Evolutionary conservation across 2,113 vertebrate genomes (phyloP).

Genomic region (Oxyruncus cristatus): DNA sequence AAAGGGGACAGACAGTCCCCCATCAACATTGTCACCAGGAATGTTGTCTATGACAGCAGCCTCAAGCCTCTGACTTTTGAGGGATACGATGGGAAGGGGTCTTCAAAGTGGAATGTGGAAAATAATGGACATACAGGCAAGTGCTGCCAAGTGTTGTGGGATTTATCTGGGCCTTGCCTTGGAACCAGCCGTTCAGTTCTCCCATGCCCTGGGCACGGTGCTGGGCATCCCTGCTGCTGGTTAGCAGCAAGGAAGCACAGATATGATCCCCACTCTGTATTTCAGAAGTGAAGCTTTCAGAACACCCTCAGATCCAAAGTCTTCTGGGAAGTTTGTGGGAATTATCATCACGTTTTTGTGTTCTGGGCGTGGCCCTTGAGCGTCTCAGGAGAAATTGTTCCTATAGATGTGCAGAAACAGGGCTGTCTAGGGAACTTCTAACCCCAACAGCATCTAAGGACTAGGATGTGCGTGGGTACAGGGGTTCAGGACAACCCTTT

Average conservation of each 20-base stretch:
- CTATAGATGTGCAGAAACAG: background rate
- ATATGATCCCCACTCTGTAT: too few species aligned
- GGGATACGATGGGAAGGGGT: slow-evolving; percentile 64
- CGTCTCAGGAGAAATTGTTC: rapidly evolving
- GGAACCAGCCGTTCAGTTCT: background rate
- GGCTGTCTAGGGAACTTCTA: background rate
- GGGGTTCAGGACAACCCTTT: background rate
- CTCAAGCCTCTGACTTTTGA: slow-evolving; percentile 76
- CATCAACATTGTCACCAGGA: slow-evolving; percentile 81
- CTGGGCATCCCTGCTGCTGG: background rate
- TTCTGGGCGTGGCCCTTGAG: rapidly evolving
- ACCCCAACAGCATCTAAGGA: background rate
- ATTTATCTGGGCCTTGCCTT: background rate
- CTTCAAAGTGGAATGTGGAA: background rate
- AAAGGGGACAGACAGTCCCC: slow-evolving; percentile 80
- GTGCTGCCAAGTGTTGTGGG: background rate
- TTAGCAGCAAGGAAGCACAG: background rate
- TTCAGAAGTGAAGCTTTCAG: background rate
- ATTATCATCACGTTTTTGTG: rapidly evolving
- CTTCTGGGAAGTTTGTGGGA: background rate
- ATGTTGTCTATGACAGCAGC: slow-evolving; percentile 25
- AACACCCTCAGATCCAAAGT: rapidly evolving
- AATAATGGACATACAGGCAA: slow-evolving; percentile 86
- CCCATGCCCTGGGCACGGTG: background rate
- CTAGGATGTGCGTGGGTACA: background rate